Evolutionary conservation across 2,113 vertebrate genomes (phyloP), one percentile per base, ranked within the genome.

Genomic region (Cyprinodon variegatus): DNA sequence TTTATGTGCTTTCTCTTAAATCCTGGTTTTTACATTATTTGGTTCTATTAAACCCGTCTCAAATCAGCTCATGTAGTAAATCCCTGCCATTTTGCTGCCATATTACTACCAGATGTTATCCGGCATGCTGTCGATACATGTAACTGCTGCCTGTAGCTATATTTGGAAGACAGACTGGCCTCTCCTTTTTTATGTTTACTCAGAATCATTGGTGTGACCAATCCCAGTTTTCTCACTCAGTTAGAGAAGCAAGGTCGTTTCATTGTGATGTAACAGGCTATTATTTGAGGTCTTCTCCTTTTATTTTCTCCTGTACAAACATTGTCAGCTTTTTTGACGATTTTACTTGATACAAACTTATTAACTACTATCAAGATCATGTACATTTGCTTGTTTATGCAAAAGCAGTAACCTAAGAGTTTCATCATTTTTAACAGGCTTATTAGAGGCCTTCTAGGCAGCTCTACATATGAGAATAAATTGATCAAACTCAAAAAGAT

Each of bases 91-190:
- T 75, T 71, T 85, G 76, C 74, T 71, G 82, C 70, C 78, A 73
- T 86, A 88, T 91, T 82, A 81, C 77, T 81, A 81, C 70, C 88
- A 93, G 81, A 91, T 91, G 86, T 88, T 67, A 17, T 5, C 53
- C 8, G 11, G 13, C 0, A 48, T 72, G 75, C 71, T 12, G 50
- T 62, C 57, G 38, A 62, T 60, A 37, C 68, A 80, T 8, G 3
- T 74, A 71, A 81, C 79, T 59, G 45, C 68, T 85, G 74, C 72
- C 82, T 62, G 72, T 76, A 79, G 90, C 76, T 72, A 74, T 78
- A 67, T 82, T 78, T 73, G 60, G 79, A 78, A 79, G 63, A 65
- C 69, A 63, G 61, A 68, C 68, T 74, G 72, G 15, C 17, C 63
- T 63, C 77, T 79, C 38, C 65, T 70, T 70, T 76, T 61, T 68